Percentiles rank a stretch among this genome's conserved stretches.
These are phyloP conservation scores for Euphonia xanthogaster DNA, from an alignment of 2,797 vertebrate species.

Conservation along the genomic window DNA sequence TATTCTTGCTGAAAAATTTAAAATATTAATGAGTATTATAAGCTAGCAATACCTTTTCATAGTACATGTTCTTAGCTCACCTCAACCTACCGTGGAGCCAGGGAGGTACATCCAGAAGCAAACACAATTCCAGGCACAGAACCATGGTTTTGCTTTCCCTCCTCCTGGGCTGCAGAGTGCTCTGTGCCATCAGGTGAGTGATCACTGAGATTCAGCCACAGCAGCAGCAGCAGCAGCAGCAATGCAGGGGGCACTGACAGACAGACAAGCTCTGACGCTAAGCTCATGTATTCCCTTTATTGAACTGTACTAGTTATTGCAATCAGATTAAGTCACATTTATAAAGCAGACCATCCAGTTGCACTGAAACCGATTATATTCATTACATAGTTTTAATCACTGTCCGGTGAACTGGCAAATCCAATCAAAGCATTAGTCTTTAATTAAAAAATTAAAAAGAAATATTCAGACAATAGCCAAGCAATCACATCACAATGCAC, in stretches of 20 bases:
- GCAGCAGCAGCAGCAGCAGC: neutral
- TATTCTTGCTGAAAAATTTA: neutral
- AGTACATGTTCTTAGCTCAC: neutral
- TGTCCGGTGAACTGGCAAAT: slow-evolving; percentile 98
- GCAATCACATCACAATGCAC: slow-evolving; percentile 97
- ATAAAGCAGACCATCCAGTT: slow-evolving; percentile 98
- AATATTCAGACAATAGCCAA: slow-evolving; percentile 94
- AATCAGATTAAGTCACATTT: slow-evolving; percentile 99
- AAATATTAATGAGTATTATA: neutral
- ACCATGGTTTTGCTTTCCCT: neutral
- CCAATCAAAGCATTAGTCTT: slow-evolving; percentile 95
- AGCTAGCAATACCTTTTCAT: neutral
- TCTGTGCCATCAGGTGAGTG: neutral
- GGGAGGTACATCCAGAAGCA: neutral
- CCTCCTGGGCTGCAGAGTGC: neutral
- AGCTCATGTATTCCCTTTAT: slow-evolving; percentile 88
- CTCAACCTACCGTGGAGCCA: neutral
- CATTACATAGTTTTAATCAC: slow-evolving; percentile 95
- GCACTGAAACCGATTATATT: slow-evolving; percentile 93
- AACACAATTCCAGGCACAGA: neutral
- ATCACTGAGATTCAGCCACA: neutral
- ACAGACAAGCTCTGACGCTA: slow-evolving; percentile 69
- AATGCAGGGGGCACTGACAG: neutral
- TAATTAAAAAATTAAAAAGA: slow-evolving; percentile 96
- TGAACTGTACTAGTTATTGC: slow-evolving; percentile 97